Base-by-base conservation (phyloP, 1,140 invertebrate species). In the Grapholita molesta region DNA sequence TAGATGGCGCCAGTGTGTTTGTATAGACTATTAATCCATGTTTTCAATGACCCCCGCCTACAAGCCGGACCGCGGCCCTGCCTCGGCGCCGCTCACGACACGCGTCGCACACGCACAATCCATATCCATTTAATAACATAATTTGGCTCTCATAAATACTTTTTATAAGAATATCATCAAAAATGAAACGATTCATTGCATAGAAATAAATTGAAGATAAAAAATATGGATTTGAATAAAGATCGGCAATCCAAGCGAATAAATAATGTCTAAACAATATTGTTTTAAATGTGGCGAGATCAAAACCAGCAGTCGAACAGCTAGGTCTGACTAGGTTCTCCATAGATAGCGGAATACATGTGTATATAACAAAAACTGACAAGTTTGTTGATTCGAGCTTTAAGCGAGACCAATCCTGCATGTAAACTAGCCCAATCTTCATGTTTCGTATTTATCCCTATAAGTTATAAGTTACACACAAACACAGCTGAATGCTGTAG, bases 71-170 rank as follows among this genome's bases (percentile, higher is more conserved):
- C n/a, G n/a, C n/a, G n/a, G n/a, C n/a, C n/a, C n/a, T n/a, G n/a
- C n/a, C n/a, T n/a, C n/a, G n/a, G n/a, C n/a, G n/a, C n/a, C n/a
- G n/a, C n/a, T n/a, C n/a, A n/a, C n/a, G n/a, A n/a, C 52, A 23
- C 52, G 52, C 23, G 18, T 8, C 42, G 42, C n/a, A 53, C 52
- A 23, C 52, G 9, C 24, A 24, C 52, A 64, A 57, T 30, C 18
- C 61, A 61, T 25, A 30, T 61, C 55, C n/a, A 53, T 57, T 65
- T 21, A 65, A 65, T 65, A 11, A 38, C 64, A 65, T 35, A 38
- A 65, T 35, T 21, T 28, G 25, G 15, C 18, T 28, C 2, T 65
- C n/a, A 25, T 30, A 23, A 6, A 35, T 15, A 11, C 35, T 65
- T 65, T 35, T 65, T 42, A 15, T n/a, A 38, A 65, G 15, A 65